Evolutionary conservation across 2,888 invertebrate species (phyloP).

Genomic region (Seira musarum): DNA sequence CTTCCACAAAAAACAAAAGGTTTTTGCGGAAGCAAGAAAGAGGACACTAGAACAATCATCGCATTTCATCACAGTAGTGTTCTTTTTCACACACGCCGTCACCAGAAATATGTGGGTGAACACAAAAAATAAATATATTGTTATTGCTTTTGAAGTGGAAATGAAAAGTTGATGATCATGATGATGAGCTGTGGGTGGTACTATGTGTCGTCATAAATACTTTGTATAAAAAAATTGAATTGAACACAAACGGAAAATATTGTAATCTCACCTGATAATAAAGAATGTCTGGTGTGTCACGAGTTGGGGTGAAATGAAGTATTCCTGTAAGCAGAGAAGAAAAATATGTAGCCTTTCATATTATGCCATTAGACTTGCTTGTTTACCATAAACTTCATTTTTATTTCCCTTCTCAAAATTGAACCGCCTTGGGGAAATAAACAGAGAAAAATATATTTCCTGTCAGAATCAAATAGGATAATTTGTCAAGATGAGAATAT

Average conservation of each 20-base stretch:
- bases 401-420: neutral
- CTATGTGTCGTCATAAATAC: too few relatives aligned
- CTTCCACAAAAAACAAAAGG: too few relatives aligned
- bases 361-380: neutral
- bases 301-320: slow-evolving; percentile 90
- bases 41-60: neutral
- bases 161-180: too few relatives aligned
- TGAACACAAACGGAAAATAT: too few relatives aligned
- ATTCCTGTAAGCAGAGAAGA: slow-evolving; percentile 72
- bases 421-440: neutral
- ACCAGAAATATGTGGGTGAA: too few relatives aligned
- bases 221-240: too few relatives aligned
- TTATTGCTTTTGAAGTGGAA: too few relatives aligned
- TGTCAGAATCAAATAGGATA: neutral
- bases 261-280: slow-evolving; percentile 84
- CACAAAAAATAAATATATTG: too few relatives aligned
- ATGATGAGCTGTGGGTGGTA: too few relatives aligned
- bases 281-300: slow-evolving; percentile 89
- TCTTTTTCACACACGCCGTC: too few relatives aligned
- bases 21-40: too few relatives aligned
- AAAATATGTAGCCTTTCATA: neutral
- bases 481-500: neutral
- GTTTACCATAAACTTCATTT: slow-evolving; percentile 14
- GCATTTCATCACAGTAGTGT: neutral
- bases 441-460: slow-evolving; percentile 1